Conservation (phyloP, 2,797 vertebrate genomes). For the Macroramphosus scolopax region DNA sequence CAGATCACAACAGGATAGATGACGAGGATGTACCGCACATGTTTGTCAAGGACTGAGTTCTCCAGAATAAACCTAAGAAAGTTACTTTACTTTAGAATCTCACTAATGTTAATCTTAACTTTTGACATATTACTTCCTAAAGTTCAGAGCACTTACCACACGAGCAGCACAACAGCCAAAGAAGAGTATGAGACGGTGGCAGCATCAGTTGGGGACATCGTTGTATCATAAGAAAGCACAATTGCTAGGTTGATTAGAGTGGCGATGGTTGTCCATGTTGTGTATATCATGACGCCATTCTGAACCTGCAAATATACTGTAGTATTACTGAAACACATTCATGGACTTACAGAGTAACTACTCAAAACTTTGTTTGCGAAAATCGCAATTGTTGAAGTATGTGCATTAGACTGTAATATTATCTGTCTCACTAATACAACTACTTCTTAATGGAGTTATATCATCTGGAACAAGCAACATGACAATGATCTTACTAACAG, state of each 20-base stretch:
- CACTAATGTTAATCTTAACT: no score
- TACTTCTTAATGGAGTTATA: no score
- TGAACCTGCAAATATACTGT: conserved; percentile 73
- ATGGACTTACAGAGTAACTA: background rate
- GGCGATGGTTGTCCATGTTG: conserved; percentile 84
- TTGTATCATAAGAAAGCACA: no score
- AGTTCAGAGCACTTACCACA: conserved; percentile 65
- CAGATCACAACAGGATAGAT: conserved; percentile 80
- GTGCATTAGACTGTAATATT: no score
- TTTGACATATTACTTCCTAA: no score
- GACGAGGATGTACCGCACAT: conserved; percentile 81
- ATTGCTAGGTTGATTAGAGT: conserved; percentile 86
- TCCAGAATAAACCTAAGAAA: conserved; percentile 81
- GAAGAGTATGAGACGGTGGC: conserved; percentile 72
- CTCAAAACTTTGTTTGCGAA: no score
- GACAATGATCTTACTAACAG: background rate
- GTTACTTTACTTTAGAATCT: no score
- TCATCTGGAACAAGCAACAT: background rate
- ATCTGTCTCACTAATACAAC: no score
- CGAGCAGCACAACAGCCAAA: conserved; percentile 58
- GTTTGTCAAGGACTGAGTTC: conserved; percentile 78
- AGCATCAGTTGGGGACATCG: no score
- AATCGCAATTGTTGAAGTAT: no score
- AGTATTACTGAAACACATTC: background rate
- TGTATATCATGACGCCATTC: conserved; percentile 82